Percentiles rank a stretch among this genome's conserved stretches.
phyloP scores from a whole-genome alignment of 1,140 invertebrate genomes.

The Cotesia glomerata region DNA sequence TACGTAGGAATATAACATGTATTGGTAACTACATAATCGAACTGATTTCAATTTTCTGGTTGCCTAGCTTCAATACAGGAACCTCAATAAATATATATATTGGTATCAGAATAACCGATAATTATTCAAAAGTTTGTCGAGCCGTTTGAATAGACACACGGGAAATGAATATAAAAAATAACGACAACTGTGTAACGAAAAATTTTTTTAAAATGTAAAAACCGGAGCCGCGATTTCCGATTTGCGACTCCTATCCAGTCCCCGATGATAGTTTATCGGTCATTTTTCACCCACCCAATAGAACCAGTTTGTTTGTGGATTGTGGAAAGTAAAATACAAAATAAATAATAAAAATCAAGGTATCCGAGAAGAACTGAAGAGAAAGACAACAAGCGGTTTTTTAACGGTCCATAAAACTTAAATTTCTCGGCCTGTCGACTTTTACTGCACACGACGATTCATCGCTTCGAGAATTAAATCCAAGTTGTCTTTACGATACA shows the following conservation, averaged over 20 bases:
- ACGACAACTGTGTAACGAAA: constrained; percentile 7
- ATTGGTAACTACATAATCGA: constrained; percentile 41
- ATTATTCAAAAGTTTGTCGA: constrained; percentile 57
- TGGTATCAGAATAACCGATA: constrained; percentile 39
- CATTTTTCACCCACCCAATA: constrained; percentile 46
- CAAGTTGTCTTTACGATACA: too few relatives aligned
- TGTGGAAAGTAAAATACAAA: too few relatives aligned
- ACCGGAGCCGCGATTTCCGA: background rate
- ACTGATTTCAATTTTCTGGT: constrained; percentile 59
- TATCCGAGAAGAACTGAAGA: background rate
- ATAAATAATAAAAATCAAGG: background rate
- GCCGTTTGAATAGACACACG: background rate
- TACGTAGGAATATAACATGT: background rate
- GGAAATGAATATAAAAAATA: background rate
- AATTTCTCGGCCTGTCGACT: constrained; percentile 49
- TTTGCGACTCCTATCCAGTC: background rate
- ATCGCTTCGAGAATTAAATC: constrained; percentile 10
- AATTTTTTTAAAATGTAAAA: background rate
- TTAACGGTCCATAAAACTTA: constrained; percentile 49
- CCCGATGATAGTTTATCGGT: constrained; percentile 37
- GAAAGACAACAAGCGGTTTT: constrained; percentile 45
- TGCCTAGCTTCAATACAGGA: constrained; percentile 44
- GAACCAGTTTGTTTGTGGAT: too few relatives aligned
- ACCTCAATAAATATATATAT: constrained; percentile 47
- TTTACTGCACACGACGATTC: background rate